Percentiles rank a stretch among this genome's conserved stretches.
These are phyloP conservation scores for Liopterus haemorrhoidalis DNA, from an alignment of 2,888 invertebrate species.

Conservation along the genomic window DNA sequence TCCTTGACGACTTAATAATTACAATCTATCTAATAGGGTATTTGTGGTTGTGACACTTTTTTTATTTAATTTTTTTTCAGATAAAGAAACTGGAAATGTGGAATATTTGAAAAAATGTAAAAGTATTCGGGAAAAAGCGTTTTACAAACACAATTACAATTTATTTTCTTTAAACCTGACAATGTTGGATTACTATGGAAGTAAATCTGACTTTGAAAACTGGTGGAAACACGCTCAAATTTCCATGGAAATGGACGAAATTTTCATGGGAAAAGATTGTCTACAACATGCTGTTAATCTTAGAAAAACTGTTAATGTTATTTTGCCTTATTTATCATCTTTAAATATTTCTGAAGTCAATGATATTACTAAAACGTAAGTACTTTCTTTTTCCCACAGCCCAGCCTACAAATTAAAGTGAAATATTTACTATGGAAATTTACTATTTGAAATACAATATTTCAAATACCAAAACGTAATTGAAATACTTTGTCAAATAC, in stretches of 20 bases:
- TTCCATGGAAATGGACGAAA: conserved; percentile 5
- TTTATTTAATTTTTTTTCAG: conserved; percentile 26
- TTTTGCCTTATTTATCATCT: conserved; percentile 2
- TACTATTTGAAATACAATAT: too few species aligned
- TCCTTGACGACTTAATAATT: not conserved
- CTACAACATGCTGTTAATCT: conserved; percentile 9
- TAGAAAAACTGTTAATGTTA: conserved; percentile 3
- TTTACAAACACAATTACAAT: conserved; percentile 50
- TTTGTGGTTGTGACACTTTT: not conserved
- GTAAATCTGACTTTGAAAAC: conserved; percentile 42
- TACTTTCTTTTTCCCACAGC: not conserved
- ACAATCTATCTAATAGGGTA: conserved; percentile 2
- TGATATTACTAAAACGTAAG: conserved; percentile 5
- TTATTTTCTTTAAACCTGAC: conserved; percentile 43
- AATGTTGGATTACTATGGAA: conserved; percentile 50
- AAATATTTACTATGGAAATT: conserved; percentile 3
- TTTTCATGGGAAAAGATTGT: conserved; percentile 6
- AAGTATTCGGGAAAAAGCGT: conserved; percentile 44
- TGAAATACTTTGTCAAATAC: too few species aligned
- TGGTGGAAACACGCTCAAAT: conserved; percentile 11
- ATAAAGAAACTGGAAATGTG: conserved; percentile 42
- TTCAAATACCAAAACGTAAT: too few species aligned
- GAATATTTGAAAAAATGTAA: conserved; percentile 46
- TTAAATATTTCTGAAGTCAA: conserved; percentile 3
- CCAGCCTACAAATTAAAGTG: not conserved